Percentiles rank a stretch among this genome's conserved stretches.
Evolutionary conservation across 2,797 vertebrate genomes (phyloP).

Genomic region (Chelonia mydas): DNA sequence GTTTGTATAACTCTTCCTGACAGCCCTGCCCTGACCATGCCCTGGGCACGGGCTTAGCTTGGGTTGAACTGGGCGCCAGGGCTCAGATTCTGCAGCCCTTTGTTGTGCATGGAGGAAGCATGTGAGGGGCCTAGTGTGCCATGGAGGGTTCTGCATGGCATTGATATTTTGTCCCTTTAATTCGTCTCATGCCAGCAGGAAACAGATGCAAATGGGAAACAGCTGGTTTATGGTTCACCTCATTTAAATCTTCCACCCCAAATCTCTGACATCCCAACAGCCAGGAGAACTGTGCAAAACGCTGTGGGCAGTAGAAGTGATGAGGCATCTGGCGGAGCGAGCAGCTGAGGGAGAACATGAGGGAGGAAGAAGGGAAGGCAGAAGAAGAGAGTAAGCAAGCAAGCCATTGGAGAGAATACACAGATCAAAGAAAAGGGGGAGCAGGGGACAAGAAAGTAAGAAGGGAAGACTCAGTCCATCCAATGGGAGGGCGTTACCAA

Average conservation of each 20-base stretch:
- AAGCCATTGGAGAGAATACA: background rate
- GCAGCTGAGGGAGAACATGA: background rate
- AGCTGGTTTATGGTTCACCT: constrained; percentile 41
- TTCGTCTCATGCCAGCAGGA: background rate
- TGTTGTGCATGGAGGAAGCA: accelerated
- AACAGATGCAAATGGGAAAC: constrained; percentile 2
- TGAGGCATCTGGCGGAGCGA: background rate
- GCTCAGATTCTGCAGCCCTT: background rate
- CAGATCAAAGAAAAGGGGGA: background rate
- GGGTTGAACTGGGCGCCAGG: background rate
- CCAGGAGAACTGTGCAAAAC: background rate
- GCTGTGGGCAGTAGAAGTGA: background rate
- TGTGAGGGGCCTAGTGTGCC: accelerated
- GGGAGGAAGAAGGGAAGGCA: background rate
- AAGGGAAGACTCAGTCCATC: background rate
- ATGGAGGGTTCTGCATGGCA: background rate
- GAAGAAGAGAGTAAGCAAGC: background rate
- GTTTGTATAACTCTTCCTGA: background rate
- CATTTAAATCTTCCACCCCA: constrained; percentile 35
- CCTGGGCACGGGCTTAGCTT: background rate
- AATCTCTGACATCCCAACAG: background rate
- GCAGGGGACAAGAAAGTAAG: background rate
- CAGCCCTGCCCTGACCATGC: background rate
- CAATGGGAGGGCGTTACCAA: background rate
- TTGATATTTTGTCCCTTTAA: background rate